Conservation (phyloP, 2,113 vertebrate species). For the Athene noctua region DNA sequence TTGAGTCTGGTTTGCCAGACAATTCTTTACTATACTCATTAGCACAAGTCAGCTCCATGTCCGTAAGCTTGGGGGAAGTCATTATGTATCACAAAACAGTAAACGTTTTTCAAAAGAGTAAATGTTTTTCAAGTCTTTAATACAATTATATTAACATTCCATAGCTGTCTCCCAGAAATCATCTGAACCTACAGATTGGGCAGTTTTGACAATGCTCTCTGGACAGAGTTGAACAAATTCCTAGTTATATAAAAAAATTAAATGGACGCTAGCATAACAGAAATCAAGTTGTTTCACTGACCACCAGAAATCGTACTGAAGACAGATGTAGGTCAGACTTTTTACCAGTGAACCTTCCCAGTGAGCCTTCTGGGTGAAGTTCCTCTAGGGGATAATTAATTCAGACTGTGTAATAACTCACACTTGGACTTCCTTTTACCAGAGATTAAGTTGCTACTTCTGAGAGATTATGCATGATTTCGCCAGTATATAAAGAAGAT, state of each 20-base stretch:
- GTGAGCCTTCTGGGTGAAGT: not conserved
- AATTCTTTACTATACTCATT: not conserved
- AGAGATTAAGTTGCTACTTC: not conserved
- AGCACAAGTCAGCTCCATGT: not conserved
- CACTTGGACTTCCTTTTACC: not conserved
- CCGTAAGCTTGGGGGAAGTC: not conserved
- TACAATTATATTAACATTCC: not conserved
- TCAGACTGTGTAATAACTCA: slow-evolving; percentile 5
- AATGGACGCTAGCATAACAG: not conserved
- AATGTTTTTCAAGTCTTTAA: not conserved
- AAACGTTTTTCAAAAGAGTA: not conserved
- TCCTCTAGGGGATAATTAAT: not conserved
- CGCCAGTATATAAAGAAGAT: not conserved
- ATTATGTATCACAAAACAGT: not conserved
- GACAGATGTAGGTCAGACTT: not conserved
- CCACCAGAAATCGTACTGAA: not conserved
- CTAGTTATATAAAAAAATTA: not conserved
- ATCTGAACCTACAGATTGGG: not conserved
- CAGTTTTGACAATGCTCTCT: not conserved
- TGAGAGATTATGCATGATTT: not conserved
- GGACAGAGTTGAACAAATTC: not conserved
- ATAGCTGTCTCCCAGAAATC: not conserved
- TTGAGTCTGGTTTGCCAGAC: not conserved
- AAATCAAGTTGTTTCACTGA: not conserved
- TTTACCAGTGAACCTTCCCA: not conserved